Evolutionary conservation across 2,888 invertebrate species (phyloP), one percentile per base, ranked within the genome.

Genomic region (Tachina grossa): DNA sequence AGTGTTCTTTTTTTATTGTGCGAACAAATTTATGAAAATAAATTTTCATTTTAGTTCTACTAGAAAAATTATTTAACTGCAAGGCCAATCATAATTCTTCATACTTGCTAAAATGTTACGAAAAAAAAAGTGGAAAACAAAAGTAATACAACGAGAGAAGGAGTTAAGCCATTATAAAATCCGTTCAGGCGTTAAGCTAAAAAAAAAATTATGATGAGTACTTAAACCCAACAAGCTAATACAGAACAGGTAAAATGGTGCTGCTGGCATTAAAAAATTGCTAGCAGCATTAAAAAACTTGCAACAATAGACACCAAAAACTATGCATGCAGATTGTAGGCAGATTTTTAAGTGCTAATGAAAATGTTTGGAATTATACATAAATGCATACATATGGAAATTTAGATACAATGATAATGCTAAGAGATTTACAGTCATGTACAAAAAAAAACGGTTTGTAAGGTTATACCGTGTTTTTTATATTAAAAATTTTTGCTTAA

Each of bases 1-100:
- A 51, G 63, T 63, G 61, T 19, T 41, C 13, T 19, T 51, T 51
- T 31, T 61, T 61, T 61, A 74, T 45, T 47, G 47, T 45, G 16
- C 9, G 5, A 16, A 51, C 16, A 41, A 2, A 1, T 57, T 57
- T 39, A 51, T 68, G 39, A 66, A 66, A 66, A 66, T 13, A 22
- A 11, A 55, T 57, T 55, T 71, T 45, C 22, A 53, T 13, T 31
- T 31, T 66, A 19, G 41, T 8, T 31, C 31, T 61, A 61, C 19
- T 43, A 19, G n/a, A n/a, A n/a, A 10, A 76, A 75, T 55, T 57
- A 39, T 76, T 57, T 49, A 19, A 69, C 47, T 51, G 19, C 69
- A 78, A 78, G 78, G 78, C 69, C 78, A 78, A 53, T 78, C 39
- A 78, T 45, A 78, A 53, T 19, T 63, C 53, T 78, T 16, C 59